A percentile compares a stretch with the other conserved stretches of the same genome.
These are phyloP conservation scores for Melierax canorus DNA, from an alignment of 2,113 vertebrate species.

Conservation along the genomic window DNA sequence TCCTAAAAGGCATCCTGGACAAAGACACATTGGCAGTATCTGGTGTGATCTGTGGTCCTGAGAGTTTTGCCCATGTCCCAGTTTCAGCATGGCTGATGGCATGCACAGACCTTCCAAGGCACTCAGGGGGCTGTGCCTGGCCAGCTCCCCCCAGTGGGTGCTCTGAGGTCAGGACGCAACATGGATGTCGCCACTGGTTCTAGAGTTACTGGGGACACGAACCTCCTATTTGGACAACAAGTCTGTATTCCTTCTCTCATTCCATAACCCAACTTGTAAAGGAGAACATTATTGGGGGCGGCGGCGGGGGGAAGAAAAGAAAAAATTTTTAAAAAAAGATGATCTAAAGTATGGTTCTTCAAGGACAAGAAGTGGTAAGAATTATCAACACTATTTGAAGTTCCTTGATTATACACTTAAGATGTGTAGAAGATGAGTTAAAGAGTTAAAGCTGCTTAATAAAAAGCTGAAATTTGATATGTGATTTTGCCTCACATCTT, in stretches of 20 bases:
- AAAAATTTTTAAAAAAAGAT: too few relatives aligned
- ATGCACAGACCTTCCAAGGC: background rate
- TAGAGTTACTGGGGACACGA: background rate
- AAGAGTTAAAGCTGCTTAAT: background rate
- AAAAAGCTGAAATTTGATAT: background rate
- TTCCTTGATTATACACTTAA: background rate
- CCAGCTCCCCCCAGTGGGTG: fast-evolving
- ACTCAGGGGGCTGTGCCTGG: background rate
- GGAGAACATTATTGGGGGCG: background rate
- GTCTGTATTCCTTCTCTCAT: background rate
- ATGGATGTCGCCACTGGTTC: background rate
- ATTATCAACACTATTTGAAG: background rate
- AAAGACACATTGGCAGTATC: background rate
- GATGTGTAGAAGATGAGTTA: background rate
- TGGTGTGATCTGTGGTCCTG: background rate
- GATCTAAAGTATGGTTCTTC: background rate
- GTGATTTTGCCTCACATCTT: background rate
- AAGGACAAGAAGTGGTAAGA: background rate
- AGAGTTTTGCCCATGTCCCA: background rate
- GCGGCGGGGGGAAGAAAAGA: background rate
- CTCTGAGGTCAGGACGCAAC: background rate
- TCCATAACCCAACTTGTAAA: background rate
- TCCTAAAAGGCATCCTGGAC: background rate
- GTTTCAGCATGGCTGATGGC: fast-evolving
- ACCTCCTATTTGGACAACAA: background rate